phyloP scores from a whole-genome alignment of 2,888 invertebrate species.

The Microchrysa polita region DNA sequence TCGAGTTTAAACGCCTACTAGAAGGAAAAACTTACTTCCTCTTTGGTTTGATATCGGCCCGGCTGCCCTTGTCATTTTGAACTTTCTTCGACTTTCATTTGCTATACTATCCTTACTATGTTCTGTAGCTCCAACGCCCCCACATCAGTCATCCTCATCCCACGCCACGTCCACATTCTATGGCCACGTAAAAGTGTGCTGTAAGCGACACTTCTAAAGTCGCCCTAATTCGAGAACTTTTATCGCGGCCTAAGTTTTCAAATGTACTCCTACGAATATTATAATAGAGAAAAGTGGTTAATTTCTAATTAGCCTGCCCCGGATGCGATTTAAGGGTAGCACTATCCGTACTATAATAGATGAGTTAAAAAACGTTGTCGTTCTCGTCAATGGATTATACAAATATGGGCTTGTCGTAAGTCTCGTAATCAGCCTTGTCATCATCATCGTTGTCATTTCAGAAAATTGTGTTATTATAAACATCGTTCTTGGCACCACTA shows the following conservation, averaged over 20 bases:
- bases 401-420: background rate
- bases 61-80: background rate
- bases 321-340: no score
- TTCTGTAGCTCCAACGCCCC: background rate
- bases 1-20: constrained; percentile 1
- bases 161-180: background rate
- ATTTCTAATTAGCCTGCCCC: no score
- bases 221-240: background rate
- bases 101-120: no score
- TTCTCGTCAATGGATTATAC: no score
- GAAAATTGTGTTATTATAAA: no score
- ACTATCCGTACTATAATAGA: no score
- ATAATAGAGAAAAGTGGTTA: no score
- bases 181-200: background rate
- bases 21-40: background rate
- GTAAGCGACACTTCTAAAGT: background rate
- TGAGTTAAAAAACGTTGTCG: no score
- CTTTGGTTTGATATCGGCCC: background rate
- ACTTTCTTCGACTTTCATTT: background rate
- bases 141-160: background rate
- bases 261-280: no score
- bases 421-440: background rate
- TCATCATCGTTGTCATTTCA: background rate
- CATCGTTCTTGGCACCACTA: background rate
- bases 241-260: background rate